phyloP scores from a whole-genome alignment of 1,140 invertebrate species.

The Brachionus koreanus region DNA sequence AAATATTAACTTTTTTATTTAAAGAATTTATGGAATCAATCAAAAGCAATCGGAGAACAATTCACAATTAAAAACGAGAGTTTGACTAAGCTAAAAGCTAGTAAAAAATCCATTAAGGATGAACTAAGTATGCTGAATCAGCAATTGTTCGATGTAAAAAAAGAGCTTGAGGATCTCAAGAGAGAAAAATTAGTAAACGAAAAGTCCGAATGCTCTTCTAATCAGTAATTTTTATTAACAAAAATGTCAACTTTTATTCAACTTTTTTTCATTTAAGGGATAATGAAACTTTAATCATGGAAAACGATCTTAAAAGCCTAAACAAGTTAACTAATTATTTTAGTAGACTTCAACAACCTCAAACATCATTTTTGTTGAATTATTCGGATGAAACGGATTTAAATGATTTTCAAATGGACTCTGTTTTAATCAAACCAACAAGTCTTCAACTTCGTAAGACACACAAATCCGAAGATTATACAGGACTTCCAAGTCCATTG shows the following conservation, averaged over 20 bases:
- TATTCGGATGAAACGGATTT: background rate
- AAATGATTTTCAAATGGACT: background rate
- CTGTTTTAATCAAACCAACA: background rate
- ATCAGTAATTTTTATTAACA: background rate
- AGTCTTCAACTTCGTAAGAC: background rate
- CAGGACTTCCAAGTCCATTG: background rate
- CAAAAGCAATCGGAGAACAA: background rate
- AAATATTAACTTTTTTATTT: no score
- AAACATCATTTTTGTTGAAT: background rate
- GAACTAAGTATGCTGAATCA: background rate
- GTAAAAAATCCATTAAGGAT: background rate
- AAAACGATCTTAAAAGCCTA: background rate
- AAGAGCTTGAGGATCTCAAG: background rate
- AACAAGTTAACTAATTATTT: slow-evolving; percentile 22
- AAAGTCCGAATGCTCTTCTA: background rate
- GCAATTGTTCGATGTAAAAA: slow-evolving; percentile 9
- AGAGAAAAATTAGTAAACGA: background rate
- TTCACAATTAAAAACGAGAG: background rate
- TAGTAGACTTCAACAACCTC: background rate
- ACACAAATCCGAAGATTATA: slow-evolving; percentile 16
- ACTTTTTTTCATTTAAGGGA: background rate
- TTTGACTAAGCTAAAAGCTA: background rate
- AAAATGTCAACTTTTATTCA: background rate
- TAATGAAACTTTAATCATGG: background rate
- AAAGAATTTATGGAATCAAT: background rate